Conservation (phyloP, 2,888 invertebrate species). For the Oligia strigilis region DNA sequence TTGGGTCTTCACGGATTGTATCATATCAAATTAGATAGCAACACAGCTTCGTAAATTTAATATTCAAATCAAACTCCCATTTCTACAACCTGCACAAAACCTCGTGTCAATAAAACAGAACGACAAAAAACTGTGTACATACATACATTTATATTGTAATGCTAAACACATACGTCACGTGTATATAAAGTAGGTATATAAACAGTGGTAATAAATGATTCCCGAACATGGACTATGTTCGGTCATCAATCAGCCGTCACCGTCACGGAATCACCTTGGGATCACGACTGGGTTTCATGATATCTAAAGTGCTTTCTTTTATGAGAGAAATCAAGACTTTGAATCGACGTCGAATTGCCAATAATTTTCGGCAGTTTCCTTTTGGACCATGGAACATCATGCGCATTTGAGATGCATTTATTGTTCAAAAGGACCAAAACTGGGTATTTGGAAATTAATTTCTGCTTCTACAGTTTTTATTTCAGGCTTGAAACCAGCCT, state of each 20-base stretch:
- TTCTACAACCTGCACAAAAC: neutral
- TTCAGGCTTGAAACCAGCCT: neutral
- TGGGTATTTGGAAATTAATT: no score
- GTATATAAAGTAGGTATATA: slow-evolving; percentile 17
- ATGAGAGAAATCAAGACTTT: neutral
- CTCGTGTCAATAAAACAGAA: slow-evolving; percentile 18
- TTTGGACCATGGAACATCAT: neutral
- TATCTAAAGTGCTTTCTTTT: neutral
- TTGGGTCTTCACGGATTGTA: neutral
- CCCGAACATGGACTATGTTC: slow-evolving; percentile 23
- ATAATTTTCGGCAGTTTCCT: neutral
- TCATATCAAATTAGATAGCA: neutral
- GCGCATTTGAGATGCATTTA: neutral
- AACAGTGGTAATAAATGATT: slow-evolving; percentile 41
- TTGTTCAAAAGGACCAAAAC: neutral
- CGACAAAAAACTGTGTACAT: slow-evolving; percentile 28
- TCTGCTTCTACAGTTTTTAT: neutral
- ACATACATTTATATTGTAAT: slow-evolving; percentile 16
- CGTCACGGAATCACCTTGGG: slow-evolving; percentile 3
- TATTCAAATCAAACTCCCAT: neutral
- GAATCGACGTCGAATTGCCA: neutral
- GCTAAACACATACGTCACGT: slow-evolving; percentile 45
- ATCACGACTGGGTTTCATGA: slow-evolving; percentile 41
- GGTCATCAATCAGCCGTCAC: slow-evolving; percentile 22
- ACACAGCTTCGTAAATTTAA: neutral